A percentile compares a stretch with the other conserved stretches of the same genome.
Conservation (phyloP, 2,797 vertebrate species). For the Argentina silus region DNA sequence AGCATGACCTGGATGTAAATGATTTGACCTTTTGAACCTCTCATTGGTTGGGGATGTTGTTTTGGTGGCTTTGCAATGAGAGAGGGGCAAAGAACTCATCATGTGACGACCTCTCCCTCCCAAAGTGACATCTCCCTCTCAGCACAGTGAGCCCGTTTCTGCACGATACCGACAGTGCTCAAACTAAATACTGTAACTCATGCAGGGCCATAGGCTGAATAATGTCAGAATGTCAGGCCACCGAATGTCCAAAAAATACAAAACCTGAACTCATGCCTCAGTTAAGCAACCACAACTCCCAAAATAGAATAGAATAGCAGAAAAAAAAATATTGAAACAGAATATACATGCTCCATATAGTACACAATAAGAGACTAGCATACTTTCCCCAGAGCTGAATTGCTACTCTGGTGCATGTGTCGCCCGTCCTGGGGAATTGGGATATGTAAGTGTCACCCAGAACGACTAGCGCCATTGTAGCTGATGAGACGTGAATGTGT, state of each 20-base stretch:
- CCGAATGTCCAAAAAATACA: not conserved
- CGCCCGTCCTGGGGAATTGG: not conserved
- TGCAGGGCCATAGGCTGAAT: not conserved
- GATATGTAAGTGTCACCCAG: slow-evolving; percentile 32
- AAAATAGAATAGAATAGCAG: no score
- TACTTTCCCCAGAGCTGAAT: not conserved
- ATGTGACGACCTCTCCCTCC: not conserved
- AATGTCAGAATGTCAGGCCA: not conserved
- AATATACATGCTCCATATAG: no score
- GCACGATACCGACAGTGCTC: not conserved
- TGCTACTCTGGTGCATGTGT: not conserved
- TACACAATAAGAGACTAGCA: no score
- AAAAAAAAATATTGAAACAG: no score
- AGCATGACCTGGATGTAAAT: slow-evolving; percentile 24
- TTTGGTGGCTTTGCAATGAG: not conserved
- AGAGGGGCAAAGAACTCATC: not conserved
- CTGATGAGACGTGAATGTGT: slow-evolving; percentile 56
- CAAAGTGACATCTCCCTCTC: not conserved
- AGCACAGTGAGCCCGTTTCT: not conserved
- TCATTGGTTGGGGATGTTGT: not conserved
- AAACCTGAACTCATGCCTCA: no score
- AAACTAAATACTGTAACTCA: not conserved
- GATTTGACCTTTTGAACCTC: slow-evolving; percentile 11
- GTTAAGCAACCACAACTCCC: no score
- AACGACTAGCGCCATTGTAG: slow-evolving; percentile 31